Base-by-base conservation (phyloP, 2,797 vertebrate genomes). In the Lacerta agilis region DNA sequence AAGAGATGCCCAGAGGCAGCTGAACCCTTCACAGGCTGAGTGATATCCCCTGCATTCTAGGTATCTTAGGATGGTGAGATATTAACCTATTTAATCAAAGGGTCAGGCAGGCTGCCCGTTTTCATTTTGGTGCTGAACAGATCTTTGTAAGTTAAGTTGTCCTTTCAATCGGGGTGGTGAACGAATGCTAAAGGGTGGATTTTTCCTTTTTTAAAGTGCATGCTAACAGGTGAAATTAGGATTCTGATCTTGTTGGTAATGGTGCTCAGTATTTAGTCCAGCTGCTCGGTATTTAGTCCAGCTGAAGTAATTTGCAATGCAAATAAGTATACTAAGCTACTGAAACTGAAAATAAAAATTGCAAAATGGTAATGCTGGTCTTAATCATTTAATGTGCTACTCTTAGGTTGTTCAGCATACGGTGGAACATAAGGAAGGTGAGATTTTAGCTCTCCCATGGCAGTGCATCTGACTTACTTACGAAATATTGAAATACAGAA, bases 321-420 rank as follows among this genome's bases (percentile, higher is more conserved):
- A 79, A 71, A 71, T 29, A 49, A 13, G 73, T 86, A 49, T 83
- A 25, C 33, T n/a, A 69, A 88, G 20, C 23, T 38, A 64, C 25
- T 75, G 49, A 69, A n/a, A 71, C 29, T 58, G 49, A 79, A 88
- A 88, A 71, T 64, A 71, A 83, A 83, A 41, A 71, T 77, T 71
- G 15, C 45, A 38, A 78, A 71, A 79, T 58, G 20, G 45, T 15
- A 36, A 11, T 45, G 36, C 38, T 10, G 23, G 23, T 88, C 76
- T 23, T 67, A 67, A 45, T 45, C 11, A 49, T 86, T 86, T 79
- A 69, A 79, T 17, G 2, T 23, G 6, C n/a, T 18, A 29, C 7
- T 79, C 61, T 84, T 79, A 64, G 61, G 69, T 36, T 71, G 36
- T 49, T 82, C n/a, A 81, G 33, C 6, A 18, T 45, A 49, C 20